Base-by-base conservation (phyloP, 2,888 invertebrate species). In the Ellobium chinense region DNA sequence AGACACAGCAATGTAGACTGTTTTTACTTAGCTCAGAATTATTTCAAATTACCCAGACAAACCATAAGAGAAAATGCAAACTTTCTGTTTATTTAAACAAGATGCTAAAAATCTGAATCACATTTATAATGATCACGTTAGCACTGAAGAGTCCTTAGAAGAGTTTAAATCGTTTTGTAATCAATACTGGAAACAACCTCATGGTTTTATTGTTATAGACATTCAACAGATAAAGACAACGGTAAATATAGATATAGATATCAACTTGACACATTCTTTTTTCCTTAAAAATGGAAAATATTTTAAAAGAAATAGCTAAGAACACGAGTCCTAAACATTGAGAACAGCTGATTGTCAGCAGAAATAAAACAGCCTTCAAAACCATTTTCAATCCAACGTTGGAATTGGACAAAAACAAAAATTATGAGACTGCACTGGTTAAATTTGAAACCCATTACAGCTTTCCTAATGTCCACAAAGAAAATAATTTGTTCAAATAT, bases 21-120 rank as follows among this genome's bases (percentile, higher is more conserved):
- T 37, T 73, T 73, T 60, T 73, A 73, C 60, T 18, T 73, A 34
- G 46, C 73, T 2, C 73, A 73, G 34, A 73, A 73, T 24, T 54
- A 73, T 58, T 73, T 73, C 24, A 31, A 60, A 21, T 27, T 73
- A 60, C 73, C 58, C 2, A 73, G 60, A 73, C 73, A 34, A 70
- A 70, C 70, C n/a, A 37, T 70, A 2, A 39, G 46, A 70, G 46
- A 70, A 27, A 70, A 39, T 29, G 2, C 70, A 21, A 70, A 70
- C 29, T 70, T 70, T 70, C 29, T 39, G 39, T 46, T n/a, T 70
- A 54, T 70, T 70, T 54, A 3, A 21, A 39, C 70, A 70, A 54
- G 70, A 27, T 70, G 7, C 2, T 18, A 70, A 31, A 70, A 54
- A 54, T n/a, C 4, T 29, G 3, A 54, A 34, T 56, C 31, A 21